Percentiles rank a stretch among this genome's conserved stretches.
Conservation (phyloP, 2,888 invertebrate species). For the Euzetes globulus region DNA sequence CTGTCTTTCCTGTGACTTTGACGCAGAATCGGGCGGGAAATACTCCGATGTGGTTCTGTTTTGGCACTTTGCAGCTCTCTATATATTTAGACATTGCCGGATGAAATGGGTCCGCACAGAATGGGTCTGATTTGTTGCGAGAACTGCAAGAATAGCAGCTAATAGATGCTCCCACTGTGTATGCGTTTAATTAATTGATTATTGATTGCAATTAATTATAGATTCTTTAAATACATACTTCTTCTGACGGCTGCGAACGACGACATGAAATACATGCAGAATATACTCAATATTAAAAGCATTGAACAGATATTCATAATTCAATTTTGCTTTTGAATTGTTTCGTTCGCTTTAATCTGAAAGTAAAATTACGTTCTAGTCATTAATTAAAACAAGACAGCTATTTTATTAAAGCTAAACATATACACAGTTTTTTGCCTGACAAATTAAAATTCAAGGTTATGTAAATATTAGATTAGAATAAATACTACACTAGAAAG, state of each 20-base stretch:
- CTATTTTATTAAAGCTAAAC: too few species aligned
- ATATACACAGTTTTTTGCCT: too few species aligned
- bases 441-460: too few species aligned
- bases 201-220: not conserved
- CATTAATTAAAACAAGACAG: too few species aligned
- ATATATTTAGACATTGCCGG: constrained; percentile 49
- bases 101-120: constrained; percentile 53
- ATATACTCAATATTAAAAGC: not conserved
- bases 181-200: not conserved
- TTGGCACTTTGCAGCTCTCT: constrained; percentile 51
- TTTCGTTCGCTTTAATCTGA: not conserved
- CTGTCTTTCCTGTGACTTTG: constrained; percentile 52
- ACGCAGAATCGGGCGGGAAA: constrained; percentile 55
- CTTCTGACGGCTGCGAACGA: constrained; percentile 9
- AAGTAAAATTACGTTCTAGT: too few species aligned
- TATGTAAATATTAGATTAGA: too few species aligned
- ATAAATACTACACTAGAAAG: too few species aligned
- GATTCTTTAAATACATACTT: not conserved
- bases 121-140: constrained; percentile 50
- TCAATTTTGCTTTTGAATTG: not conserved
- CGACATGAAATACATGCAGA: constrained; percentile 5
- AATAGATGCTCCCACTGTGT: constrained; percentile 44
- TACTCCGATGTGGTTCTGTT: constrained; percentile 50
- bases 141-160: constrained; percentile 53
- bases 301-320: constrained; percentile 18